Conservation (phyloP, 1,140 invertebrate genomes). For the Heliconius melpomene region DNA sequence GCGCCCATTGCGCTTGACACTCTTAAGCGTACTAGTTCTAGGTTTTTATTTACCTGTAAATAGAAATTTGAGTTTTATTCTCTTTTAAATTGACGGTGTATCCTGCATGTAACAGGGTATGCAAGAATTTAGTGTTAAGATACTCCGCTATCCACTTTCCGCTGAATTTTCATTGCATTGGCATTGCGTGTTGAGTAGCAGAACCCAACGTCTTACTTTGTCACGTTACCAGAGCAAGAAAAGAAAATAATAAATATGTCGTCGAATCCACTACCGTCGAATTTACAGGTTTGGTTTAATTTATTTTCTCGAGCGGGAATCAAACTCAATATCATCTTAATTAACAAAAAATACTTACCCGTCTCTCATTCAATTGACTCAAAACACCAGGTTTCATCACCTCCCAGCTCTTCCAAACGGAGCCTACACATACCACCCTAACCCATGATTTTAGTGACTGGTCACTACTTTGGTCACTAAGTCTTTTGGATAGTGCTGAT, state of each 20-base stretch:
- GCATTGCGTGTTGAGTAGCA: too few relatives aligned
- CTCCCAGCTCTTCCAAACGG: constrained; percentile 97
- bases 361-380: constrained; percentile 78
- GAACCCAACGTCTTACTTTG: too few relatives aligned
- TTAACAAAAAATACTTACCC: constrained; percentile 44
- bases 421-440: constrained; percentile 94
- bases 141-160: too few relatives aligned
- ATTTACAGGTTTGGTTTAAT: too few relatives aligned
- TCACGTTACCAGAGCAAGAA: too few relatives aligned
- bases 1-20: constrained; percentile 73
- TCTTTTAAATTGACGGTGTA: too few relatives aligned
- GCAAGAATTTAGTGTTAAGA: background rate
- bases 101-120: too few relatives aligned
- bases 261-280: too few relatives aligned
- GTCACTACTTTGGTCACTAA: constrained; percentile 21
- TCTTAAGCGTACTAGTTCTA: constrained; percentile 65
- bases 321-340: background rate
- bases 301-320: too few relatives aligned
- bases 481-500: constrained; percentile 82
- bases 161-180: too few relatives aligned
- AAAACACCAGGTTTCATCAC: constrained; percentile 88
- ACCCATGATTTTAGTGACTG: constrained; percentile 15
- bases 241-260: too few relatives aligned
- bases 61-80: background rate
- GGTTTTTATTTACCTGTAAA: constrained; percentile 59